Base-by-base conservation (phyloP, 2,888 invertebrate genomes). In the Pollenia labialis region DNA sequence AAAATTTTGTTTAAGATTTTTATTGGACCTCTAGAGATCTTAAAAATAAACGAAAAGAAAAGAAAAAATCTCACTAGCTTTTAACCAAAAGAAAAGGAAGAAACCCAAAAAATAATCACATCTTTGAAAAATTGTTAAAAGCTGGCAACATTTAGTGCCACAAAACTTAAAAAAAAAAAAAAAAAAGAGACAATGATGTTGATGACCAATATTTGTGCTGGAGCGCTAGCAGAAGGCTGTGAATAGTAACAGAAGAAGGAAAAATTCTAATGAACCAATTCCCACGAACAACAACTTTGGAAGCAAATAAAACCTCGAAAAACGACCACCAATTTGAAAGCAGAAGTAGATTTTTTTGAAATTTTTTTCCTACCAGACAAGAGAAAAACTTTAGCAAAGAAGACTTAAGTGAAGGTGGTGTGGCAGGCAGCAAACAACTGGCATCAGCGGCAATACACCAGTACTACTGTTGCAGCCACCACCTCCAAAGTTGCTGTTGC, bases 211-310 rank as follows among this genome's bases (percentile, higher is more conserved):
- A 81, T 81, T 32, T 74, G 54, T 32, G 9, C n/a, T 76, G 50
- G 52, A 72, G 81, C 64, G n/a, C 52, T 58, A 72, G 64, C 32
- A 32, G 72, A 85, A 77, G 68, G 46, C 68, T 32, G 18, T 71
- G 44, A 60, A 81, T 56, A 46, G 23, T 52, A 64, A 32, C 18
- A 8, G 42, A 66, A 60, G 60, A 88, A 84, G 89, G 88, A 80
- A 89, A 90, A 87, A 92, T 92, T 92, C 92, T 91, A 92, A 92
- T 92, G 92, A 92, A 92, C 92, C 91, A 92, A 92, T 92, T 92
- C 92, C 92, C 92, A 92, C 92, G 92, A 90, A 91, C 89, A 89
- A 87, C 85, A 87, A 81, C 76, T 69, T 60, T 60, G 40, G 74
- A 84, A 56, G 14, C 81, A 62, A 74, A 66, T 46, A 81, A 77